Conservation (phyloP, 2,113 vertebrate species). For the Herpetotheres cachinnans region DNA sequence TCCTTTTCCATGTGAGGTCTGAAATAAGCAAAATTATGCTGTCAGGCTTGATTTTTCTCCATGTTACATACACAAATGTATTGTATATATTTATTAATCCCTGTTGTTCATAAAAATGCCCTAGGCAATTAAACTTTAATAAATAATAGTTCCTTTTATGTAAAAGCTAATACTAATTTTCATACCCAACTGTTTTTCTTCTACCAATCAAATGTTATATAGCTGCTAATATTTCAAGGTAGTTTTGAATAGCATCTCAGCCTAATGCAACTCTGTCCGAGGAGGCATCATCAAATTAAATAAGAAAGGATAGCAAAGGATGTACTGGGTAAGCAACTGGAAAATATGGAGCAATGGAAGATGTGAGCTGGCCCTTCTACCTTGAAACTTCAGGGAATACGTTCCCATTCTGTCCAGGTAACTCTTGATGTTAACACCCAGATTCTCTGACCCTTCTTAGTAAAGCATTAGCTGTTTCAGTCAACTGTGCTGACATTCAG, state of each 20-base stretch:
- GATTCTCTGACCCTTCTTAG: background rate
- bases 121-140: constrained; percentile 28
- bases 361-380: background rate
- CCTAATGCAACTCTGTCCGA: background rate
- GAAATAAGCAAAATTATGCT: background rate
- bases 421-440: background rate
- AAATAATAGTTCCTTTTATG: constrained; percentile 20
- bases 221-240: constrained; percentile 32
- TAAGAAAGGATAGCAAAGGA: background rate
- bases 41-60: constrained; percentile 26
- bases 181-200: background rate
- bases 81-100: background rate
- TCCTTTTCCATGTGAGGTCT: background rate
- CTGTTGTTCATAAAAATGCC: constrained; percentile 25
- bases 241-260: constrained; percentile 27
- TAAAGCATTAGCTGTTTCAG: background rate
- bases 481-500: background rate
- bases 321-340: background rate
- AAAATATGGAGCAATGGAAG: background rate
- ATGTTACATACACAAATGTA: background rate
- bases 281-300: background rate
- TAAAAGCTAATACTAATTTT: constrained; percentile 18
- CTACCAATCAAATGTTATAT: background rate
- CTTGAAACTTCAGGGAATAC: background rate
- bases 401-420: background rate